phyloP scores from a whole-genome alignment of 1,140 invertebrate genomes.

The Aphis gossypii region DNA sequence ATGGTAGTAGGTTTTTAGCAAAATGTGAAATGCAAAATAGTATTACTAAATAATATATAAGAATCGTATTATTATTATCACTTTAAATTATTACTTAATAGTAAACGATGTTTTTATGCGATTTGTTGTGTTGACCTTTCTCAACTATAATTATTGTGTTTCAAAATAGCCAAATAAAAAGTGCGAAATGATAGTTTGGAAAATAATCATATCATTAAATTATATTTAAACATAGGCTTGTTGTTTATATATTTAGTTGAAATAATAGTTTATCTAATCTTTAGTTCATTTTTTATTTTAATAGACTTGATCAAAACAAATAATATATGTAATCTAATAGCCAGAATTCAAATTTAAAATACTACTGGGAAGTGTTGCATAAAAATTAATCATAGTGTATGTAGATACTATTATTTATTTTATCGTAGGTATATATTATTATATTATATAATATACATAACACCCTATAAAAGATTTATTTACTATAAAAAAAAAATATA shows the following conservation, averaged over 20 bases:
- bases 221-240: background rate
- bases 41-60: background rate
- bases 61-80: conserved; percentile 3
- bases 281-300: background rate
- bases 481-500: background rate
- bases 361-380: background rate
- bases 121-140: background rate
- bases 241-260: background rate
- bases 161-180: background rate
- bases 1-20: background rate
- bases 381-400: background rate
- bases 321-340: no score
- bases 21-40: conserved; percentile 22
- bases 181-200: background rate
- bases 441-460: no score
- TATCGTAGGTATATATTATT: background rate
- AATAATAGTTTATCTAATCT: background rate
- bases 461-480: background rate
- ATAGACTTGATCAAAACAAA: no score
- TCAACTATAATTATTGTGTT: conserved; percentile 8
- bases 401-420: background rate
- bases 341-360: no score
- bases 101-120: background rate
- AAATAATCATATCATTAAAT: background rate
- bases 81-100: background rate